Conservation (phyloP, 2,888 invertebrate genomes). For the Trachelus stipa region DNA sequence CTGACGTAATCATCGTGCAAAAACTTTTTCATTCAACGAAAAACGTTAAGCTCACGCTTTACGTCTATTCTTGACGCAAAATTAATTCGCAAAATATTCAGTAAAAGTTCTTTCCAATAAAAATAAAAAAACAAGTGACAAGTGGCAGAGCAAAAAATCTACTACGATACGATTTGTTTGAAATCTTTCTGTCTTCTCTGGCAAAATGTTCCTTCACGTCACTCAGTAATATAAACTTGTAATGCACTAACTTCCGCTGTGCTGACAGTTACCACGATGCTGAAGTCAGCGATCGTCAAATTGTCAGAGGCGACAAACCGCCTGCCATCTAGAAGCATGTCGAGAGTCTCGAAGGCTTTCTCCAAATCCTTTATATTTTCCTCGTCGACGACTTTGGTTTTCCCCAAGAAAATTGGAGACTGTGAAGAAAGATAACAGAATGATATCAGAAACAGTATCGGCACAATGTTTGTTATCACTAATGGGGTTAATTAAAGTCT, state of each 20-base stretch:
- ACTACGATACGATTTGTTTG: neutral
- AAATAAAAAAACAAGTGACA: neutral
- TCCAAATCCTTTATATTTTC: constrained; percentile 66
- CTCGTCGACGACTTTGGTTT: constrained; percentile 39
- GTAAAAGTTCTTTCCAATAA: neutral
- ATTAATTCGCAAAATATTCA: neutral
- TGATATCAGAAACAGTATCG: neutral
- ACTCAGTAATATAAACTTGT: neutral
- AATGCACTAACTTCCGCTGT: constrained; percentile 65
- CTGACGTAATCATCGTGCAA: neutral
- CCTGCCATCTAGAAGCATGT: constrained; percentile 71
- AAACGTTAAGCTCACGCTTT: neutral
- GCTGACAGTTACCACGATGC: constrained; percentile 72
- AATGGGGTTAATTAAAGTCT: too few relatives aligned
- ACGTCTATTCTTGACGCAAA: neutral
- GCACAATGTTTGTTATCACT: too few relatives aligned
- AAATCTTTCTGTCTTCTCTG: too few relatives aligned
- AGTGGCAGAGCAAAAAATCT: neutral
- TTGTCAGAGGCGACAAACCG: constrained; percentile 76
- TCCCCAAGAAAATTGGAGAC: constrained; percentile 74
- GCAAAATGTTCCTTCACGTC: neutral
- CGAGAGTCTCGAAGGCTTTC: constrained; percentile 72
- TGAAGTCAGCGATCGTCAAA: constrained; percentile 78
- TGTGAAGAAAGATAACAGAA: constrained; percentile 44
- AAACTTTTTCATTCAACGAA: neutral